phyloP scores from a whole-genome alignment of 2,797 vertebrate species.

The Manis crassicaudata region DNA sequence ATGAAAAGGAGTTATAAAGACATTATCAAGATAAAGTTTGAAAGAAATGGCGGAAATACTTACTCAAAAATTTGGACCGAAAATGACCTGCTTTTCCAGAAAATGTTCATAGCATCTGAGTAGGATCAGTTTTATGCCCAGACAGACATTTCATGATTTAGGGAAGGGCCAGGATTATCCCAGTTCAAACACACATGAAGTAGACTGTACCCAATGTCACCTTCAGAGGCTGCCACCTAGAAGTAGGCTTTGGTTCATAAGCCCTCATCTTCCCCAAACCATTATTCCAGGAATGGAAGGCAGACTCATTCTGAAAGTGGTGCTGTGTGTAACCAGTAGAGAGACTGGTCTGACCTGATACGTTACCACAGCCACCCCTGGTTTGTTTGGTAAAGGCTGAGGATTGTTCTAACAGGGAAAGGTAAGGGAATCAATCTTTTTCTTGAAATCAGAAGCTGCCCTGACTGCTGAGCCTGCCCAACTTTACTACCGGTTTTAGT shows the following conservation, averaged over 20 bases:
- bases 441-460: not conserved
- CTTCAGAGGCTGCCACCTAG: not conserved
- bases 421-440: not conserved
- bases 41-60: not conserved
- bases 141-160: not conserved
- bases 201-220: not conserved
- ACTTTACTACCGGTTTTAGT: no score
- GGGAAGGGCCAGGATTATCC: not conserved
- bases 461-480: not conserved
- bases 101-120: not conserved
- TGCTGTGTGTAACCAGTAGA: no score
- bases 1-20: not conserved
- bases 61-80: not conserved
- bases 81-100: not conserved
- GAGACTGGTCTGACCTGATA: not conserved
- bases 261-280: not conserved
- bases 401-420: not conserved
- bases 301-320: not conserved
- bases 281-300: not conserved
- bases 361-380: not conserved
- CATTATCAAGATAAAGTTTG: not conserved
- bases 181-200: not conserved
- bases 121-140: not conserved
- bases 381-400: not conserved
- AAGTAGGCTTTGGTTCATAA: not conserved